A percentile compares a stretch with the other conserved stretches of the same genome.
These are phyloP conservation scores for Mus minutoides DNA, from an alignment of 2,797 vertebrate genomes.

Conservation along the genomic window DNA sequence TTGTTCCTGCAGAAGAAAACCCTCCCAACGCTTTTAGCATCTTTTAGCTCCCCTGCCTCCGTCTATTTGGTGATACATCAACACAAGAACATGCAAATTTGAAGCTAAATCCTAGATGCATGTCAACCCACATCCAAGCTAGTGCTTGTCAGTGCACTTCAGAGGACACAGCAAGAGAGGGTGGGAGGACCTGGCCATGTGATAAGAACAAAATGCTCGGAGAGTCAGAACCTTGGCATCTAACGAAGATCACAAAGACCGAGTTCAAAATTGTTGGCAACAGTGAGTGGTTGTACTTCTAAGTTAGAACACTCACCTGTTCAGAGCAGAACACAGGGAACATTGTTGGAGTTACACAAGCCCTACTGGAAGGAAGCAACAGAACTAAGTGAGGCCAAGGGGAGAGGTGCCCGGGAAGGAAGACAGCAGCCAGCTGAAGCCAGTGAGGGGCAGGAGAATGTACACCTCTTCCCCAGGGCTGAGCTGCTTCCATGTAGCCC, in stretches of 20 bases:
- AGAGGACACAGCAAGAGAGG: background rate
- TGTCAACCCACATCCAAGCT: background rate
- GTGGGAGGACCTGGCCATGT: background rate
- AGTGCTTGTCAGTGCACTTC: background rate
- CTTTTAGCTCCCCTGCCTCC: background rate
- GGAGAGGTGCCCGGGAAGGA: background rate
- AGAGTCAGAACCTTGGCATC: conserved; percentile 41
- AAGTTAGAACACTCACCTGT: background rate
- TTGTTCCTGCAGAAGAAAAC: background rate
- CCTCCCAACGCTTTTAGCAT: background rate
- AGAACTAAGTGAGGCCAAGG: background rate
- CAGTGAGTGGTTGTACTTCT: background rate
- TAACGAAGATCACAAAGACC: background rate
- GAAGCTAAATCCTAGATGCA: background rate
- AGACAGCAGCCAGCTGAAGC: background rate
- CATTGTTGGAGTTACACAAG: background rate
- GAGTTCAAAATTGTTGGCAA: conserved; percentile 10
- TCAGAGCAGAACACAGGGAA: background rate
- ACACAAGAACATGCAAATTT: conserved; percentile 2
- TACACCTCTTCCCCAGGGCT: background rate
- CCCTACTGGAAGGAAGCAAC: background rate
- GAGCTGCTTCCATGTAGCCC: background rate
- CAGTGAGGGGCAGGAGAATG: background rate
- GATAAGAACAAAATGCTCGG: conserved; percentile 3
- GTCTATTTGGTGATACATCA: background rate